Conservation (phyloP, 1,140 invertebrate species). For the Drosophila ambigua region DNA sequence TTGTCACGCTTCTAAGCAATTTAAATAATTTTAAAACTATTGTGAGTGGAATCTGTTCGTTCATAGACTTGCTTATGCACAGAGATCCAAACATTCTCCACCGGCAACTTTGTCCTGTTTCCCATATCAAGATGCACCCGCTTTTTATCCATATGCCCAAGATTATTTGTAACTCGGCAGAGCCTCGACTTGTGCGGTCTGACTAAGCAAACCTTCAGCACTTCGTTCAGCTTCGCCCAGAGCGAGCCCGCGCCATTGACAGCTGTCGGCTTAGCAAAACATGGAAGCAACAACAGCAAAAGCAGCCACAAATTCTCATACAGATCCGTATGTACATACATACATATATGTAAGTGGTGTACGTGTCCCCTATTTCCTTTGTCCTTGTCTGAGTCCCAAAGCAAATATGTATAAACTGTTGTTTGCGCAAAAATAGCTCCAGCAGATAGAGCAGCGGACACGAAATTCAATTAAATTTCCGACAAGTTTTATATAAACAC, state of each 20-base stretch:
- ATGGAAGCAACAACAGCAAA: slow-evolving; percentile 9
- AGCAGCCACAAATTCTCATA: slow-evolving; percentile 39
- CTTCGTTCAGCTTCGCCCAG: slow-evolving; percentile 30
- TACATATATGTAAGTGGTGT: slow-evolving; percentile 8
- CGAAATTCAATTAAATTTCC: slow-evolving; percentile 58
- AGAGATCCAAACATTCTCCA: slow-evolving; percentile 25
- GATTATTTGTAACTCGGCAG: slow-evolving; percentile 34
- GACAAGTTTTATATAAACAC: slow-evolving; percentile 41
- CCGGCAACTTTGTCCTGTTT: slow-evolving; percentile 20
- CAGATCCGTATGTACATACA: not conserved
- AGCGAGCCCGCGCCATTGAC: slow-evolving; percentile 41
- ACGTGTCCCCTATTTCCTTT: slow-evolving; percentile 17
- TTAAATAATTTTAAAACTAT: not conserved
- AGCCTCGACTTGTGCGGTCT: slow-evolving; percentile 28
- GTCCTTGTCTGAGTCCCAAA: slow-evolving; percentile 9
- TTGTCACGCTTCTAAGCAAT: not conserved
- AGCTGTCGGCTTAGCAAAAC: slow-evolving; percentile 48
- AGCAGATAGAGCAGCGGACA: slow-evolving; percentile 23
- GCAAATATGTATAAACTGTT: slow-evolving; percentile 39
- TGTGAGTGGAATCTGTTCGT: not conserved
- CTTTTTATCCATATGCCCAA: slow-evolving; percentile 45
- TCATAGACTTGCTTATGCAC: not conserved
- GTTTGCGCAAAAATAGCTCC: slow-evolving; percentile 37
- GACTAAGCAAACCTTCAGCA: slow-evolving; percentile 43
- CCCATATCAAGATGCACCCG: slow-evolving; percentile 28